These are phyloP conservation scores for Eurystomus glaucurus DNA, from an alignment of 2,797 vertebrate species.

Conservation along the genomic window DNA sequence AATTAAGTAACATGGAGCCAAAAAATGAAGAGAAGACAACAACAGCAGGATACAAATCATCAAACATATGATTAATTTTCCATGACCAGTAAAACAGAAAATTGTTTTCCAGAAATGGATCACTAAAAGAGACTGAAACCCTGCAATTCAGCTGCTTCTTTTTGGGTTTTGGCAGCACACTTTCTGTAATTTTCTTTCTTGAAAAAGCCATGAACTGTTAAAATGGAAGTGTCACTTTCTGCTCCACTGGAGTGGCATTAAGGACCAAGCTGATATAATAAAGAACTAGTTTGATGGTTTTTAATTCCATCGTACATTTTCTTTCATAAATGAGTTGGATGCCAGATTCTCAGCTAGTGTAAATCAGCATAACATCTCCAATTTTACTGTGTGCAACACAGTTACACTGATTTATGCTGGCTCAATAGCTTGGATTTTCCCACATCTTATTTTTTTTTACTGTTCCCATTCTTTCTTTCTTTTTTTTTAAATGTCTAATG, in stretches of 20 bases:
- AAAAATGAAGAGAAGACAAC: background rate
- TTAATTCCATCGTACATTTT: background rate
- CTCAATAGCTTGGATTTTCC: background rate
- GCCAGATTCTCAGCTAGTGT: background rate
- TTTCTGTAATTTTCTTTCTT: background rate
- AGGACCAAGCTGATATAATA: background rate
- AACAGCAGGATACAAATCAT: background rate
- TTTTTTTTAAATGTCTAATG: background rate
- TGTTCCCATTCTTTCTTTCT: background rate
- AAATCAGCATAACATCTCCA: background rate
- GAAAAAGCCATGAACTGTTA: background rate
- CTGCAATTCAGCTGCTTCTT: background rate
- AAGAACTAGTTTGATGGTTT: background rate
- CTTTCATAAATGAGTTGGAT: background rate
- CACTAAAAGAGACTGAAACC: background rate
- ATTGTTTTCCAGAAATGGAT: background rate
- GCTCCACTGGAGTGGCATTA: background rate
- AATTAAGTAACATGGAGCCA: background rate
- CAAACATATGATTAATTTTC: conserved; percentile 5
- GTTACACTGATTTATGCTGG: background rate
- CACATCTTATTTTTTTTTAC: background rate
- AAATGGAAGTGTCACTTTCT: background rate
- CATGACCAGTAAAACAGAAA: background rate
- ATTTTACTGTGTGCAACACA: background rate
- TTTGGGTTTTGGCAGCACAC: background rate